These are phyloP conservation scores for Tylochromis polylepis DNA, from an alignment of 2,113 vertebrate genomes.

Conservation along the genomic window DNA sequence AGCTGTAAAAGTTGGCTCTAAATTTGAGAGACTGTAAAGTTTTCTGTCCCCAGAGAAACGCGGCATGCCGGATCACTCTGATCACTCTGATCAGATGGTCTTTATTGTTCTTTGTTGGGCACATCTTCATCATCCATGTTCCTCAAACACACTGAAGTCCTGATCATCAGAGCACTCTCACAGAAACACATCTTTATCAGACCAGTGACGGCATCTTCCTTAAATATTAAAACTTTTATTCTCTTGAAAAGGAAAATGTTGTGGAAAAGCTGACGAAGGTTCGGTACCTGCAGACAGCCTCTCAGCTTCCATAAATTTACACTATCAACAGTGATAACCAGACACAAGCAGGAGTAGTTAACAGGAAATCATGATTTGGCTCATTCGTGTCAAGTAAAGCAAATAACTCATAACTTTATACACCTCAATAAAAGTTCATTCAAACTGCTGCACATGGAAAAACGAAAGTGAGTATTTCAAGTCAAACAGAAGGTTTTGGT, in stretches of 20 bases:
- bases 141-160: neutral
- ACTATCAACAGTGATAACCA: neutral
- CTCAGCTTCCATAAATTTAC: neutral
- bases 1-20: neutral
- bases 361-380: neutral
- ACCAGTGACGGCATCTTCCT: neutral
- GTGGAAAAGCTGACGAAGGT: neutral
- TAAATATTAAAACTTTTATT: neutral
- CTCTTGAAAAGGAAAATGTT: neutral
- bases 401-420: neutral
- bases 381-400: neutral
- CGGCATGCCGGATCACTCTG: neutral
- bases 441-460: neutral
- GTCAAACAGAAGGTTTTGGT: neutral
- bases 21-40: neutral
- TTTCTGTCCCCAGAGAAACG: neutral
- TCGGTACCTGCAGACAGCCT: neutral
- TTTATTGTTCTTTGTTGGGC: neutral
- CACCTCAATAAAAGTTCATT: neutral
- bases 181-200: too few relatives aligned
- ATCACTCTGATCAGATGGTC: neutral
- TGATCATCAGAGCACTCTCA: neutral
- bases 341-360: neutral
- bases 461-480: neutral
- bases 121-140: neutral